Evolutionary conservation across 2,888 invertebrate species (phyloP).

Genomic region (Drosophila heteroneura): DNA sequence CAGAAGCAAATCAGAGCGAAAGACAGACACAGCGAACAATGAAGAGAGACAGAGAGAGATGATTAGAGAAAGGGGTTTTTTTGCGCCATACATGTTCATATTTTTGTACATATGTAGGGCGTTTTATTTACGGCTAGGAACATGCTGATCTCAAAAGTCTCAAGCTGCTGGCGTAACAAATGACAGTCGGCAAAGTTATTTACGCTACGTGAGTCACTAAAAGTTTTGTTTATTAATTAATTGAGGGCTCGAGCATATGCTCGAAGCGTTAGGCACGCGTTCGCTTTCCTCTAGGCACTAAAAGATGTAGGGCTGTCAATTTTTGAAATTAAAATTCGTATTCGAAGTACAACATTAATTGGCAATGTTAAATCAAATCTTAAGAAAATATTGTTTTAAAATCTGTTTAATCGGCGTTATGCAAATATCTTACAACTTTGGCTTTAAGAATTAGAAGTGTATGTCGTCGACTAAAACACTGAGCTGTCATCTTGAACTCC

Average conservation of each 20-base stretch:
- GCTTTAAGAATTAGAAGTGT: background rate
- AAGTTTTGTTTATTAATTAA: conserved; percentile 80
- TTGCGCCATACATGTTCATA: conserved; percentile 21
- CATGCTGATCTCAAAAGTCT: conserved; percentile 25
- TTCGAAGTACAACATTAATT: background rate
- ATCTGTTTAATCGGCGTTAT: background rate
- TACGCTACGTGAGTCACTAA: conserved; percentile 46
- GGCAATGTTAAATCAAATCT: background rate
- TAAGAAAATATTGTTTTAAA: background rate
- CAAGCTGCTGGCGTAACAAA: conserved; percentile 65
- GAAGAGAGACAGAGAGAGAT: background rate
- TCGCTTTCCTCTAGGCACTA: background rate
- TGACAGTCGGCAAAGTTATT: conserved; percentile 66
- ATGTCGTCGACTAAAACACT: too few species aligned
- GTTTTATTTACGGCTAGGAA: conserved; percentile 15
- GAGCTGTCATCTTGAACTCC: background rate
- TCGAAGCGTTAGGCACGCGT: background rate
- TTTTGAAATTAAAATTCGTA: background rate
- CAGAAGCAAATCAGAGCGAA: conserved; percentile 46
- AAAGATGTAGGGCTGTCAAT: conserved; percentile 11
- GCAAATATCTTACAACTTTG: background rate
- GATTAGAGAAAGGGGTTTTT: conserved; percentile 25
- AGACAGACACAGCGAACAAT: background rate
- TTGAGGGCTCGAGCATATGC: conserved; percentile 55
- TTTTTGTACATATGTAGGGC: conserved; percentile 16